These are phyloP conservation scores for Patiria pectinifera DNA, from an alignment of 53 echinoderm and acorn worm genomes.

Conservation along the genomic window DNA sequence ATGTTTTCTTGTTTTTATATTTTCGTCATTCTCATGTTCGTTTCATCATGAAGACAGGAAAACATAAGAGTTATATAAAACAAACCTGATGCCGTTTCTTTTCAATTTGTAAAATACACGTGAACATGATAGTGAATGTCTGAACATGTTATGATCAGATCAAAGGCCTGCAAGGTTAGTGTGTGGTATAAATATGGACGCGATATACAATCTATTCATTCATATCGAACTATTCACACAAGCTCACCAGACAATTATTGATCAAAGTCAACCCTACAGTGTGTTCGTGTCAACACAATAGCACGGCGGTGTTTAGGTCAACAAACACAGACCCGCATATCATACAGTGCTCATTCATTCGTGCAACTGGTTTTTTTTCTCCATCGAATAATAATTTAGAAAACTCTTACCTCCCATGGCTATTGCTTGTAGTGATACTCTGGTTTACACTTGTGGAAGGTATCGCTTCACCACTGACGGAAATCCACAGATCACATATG, in stretches of 20 bases:
- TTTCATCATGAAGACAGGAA: neutral
- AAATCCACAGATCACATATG: neutral
- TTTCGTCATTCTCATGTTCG: neutral
- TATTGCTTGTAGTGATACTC: neutral
- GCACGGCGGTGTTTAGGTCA: neutral
- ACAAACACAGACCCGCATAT: conserved; percentile 21
- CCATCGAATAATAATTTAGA: neutral
- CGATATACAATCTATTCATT: neutral
- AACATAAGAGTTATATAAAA: no score
- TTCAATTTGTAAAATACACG: neutral
- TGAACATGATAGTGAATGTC: neutral
- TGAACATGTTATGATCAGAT: conserved; percentile 8
- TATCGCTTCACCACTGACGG: neutral
- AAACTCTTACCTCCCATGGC: conserved; percentile 23
- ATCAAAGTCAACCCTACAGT: conserved; percentile 37
- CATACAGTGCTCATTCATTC: neutral
- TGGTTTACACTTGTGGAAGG: neutral
- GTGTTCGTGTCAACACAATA: conserved; percentile 18
- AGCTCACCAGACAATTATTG: neutral
- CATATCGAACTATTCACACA: conserved; percentile 17
- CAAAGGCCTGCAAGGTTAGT: conserved; percentile 28
- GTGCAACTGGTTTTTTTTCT: no score
- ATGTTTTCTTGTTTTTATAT: neutral
- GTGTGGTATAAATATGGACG: neutral
- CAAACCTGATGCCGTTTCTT: no score